Base-by-base conservation (phyloP, 2,797 vertebrate genomes). In the Psittacula echo region DNA sequence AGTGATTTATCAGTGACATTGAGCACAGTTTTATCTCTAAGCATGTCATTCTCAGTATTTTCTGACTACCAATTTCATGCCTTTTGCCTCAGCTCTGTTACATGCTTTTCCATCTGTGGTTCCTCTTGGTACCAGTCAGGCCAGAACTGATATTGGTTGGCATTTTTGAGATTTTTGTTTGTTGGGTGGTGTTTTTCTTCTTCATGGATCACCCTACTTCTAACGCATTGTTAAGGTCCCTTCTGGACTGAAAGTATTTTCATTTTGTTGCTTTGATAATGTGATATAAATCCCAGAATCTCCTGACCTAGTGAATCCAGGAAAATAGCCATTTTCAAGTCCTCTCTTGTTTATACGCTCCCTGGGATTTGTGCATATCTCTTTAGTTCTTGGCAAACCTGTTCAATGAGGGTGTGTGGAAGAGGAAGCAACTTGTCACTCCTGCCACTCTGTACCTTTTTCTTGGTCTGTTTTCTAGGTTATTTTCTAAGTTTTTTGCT, bases 11-110 rank as follows among this genome's bases (percentile, higher is more conserved):
- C 85, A 61, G 70, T 62, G 73, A 71, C 48, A 16, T 32, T 3
- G 17, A 53, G 7, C 39, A 37, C 32, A 16, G 45, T 66, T 93
- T 88, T 95, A 90, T 78, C 80, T 81, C 62, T 37, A 53, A 90
- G 10, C 9, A 6, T 13, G 66, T 70, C 34, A 44, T 34, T 72
- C 62, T 74, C 79, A 42, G 34, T 24, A 74, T 61, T 78, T 85
- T 66, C 87, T 64, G 62, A n/a, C 42, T 84, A 45, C 47, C 29
- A 72, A 5, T 86, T 86, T 86, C 58, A 65, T 39, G 68, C 21
- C 10, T 89, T 84, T 87, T 66, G 26, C 90, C 45, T 84, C 45
- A 47, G 13, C 45, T 93, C 72, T 67, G 5, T 42, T n/a, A 16
- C 8, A 4, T 27, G 19, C 7, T 65, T 91, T 78, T 76, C 44